Conservation (phyloP, 1,140 invertebrate species). For the Dinoponera quadriceps region DNA sequence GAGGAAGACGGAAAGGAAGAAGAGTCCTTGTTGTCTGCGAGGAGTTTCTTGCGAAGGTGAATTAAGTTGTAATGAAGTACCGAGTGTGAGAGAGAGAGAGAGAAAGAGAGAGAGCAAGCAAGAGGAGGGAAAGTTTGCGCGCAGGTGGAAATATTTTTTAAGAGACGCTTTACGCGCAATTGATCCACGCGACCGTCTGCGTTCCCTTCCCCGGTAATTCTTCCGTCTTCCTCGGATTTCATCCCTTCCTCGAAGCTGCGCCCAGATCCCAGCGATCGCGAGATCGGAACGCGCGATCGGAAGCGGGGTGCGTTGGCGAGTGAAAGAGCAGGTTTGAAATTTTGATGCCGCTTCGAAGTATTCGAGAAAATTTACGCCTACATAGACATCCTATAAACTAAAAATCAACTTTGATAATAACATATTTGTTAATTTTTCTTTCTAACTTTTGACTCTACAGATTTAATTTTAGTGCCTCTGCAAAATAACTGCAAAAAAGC, state of each 20-base stretch:
- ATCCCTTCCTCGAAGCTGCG: neutral
- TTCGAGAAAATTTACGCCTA: too few species aligned
- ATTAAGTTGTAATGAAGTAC: constrained; percentile 78
- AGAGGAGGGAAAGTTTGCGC: constrained; percentile 50
- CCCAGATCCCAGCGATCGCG: neutral
- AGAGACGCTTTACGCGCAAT: constrained; percentile 42
- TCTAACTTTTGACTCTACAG: too few species aligned
- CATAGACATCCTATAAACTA: too few species aligned
- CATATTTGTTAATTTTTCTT: too few species aligned
- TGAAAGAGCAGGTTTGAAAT: too few species aligned
- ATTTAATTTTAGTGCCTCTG: too few species aligned
- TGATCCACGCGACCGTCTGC: constrained; percentile 47
- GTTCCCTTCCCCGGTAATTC: constrained; percentile 37
- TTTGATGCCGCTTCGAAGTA: too few species aligned
- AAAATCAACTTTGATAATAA: too few species aligned
- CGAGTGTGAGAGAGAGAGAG: constrained; percentile 58
- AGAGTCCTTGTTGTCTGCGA: constrained; percentile 34
- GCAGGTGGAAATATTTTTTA: constrained; percentile 50
- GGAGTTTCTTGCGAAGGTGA: constrained; percentile 70
- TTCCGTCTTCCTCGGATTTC: constrained; percentile 1
- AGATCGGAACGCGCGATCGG: neutral
- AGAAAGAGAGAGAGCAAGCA: constrained; percentile 30
- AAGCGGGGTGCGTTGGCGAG: too few species aligned
- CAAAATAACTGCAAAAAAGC: too few species aligned
- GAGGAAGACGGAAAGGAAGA: constrained; percentile 6